These are phyloP conservation scores for Acrocera orbiculus DNA, from an alignment of 2,888 invertebrate genomes.

Conservation along the genomic window DNA sequence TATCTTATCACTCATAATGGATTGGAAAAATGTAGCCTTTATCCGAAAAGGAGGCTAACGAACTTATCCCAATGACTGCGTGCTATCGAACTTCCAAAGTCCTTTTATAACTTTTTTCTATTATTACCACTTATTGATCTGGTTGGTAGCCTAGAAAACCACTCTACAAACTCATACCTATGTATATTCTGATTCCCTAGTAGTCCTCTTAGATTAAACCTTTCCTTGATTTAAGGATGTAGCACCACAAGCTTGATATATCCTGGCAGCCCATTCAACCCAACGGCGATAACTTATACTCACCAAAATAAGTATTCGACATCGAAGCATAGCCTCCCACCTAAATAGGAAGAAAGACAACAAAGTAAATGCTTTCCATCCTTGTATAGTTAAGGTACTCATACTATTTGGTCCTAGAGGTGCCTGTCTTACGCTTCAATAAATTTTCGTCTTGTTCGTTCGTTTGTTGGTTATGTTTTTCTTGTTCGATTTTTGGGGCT, in stretches of 20 bases:
- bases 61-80: not conserved
- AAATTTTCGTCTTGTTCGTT: constrained; percentile 9
- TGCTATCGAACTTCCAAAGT: not conserved
- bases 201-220: too few species aligned
- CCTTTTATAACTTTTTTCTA: not conserved
- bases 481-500: too few species aligned
- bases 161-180: constrained; percentile 5
- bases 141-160: constrained; percentile 6
- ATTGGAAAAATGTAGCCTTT: too few species aligned
- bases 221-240: too few species aligned
- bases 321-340: constrained; percentile 6
- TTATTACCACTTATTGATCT: constrained; percentile 4
- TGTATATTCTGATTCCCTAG: constrained; percentile 4
- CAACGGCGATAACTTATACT: constrained; percentile 6
- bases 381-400: not conserved
- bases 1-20: too few species aligned
- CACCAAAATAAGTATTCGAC: constrained; percentile 4
- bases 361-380: constrained; percentile 1
- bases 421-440: constrained; percentile 9
- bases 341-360: constrained; percentile 6
- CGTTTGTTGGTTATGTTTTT: too few species aligned
- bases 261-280: not conserved
- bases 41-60: too few species aligned
- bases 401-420: not conserved
- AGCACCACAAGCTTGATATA: too few species aligned